Percentiles rank a stretch among this genome's conserved stretches.
Conservation (phyloP, 2,113 vertebrate species). For the Dromas ardeola region DNA sequence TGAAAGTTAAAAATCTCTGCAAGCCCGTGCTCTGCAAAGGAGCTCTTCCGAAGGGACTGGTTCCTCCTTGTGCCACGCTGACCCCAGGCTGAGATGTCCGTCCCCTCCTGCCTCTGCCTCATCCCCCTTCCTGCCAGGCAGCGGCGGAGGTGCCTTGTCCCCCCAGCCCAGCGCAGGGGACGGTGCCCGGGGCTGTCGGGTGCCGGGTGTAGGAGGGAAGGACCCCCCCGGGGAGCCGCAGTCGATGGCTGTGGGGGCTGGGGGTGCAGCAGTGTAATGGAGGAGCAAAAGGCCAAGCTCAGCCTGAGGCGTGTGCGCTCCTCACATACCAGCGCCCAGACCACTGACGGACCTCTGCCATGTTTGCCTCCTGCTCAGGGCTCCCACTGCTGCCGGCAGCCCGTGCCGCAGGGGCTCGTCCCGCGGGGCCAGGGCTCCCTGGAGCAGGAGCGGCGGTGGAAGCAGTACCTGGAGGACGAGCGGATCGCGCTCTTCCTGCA, state of each 20-base stretch:
- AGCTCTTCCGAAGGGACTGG: background rate
- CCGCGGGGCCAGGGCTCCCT: background rate
- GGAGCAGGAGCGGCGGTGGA: conserved; percentile 90
- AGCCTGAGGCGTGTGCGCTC: background rate
- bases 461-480: conserved; percentile 96
- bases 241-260: accelerated
- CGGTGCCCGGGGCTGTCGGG: background rate
- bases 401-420: background rate
- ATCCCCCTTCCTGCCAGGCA: background rate
- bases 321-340: background rate
- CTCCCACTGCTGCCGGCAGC: conserved; percentile 63
- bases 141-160: background rate
- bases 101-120: background rate
- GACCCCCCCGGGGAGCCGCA: background rate
- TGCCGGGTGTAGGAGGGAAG: background rate
- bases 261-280: accelerated
- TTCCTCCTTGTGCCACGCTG: background rate
- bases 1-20: background rate
- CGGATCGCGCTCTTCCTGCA: conserved; percentile 94
- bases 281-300: background rate
- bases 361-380: conserved; percentile 39
- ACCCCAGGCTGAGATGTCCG: accelerated
- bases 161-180: background rate
- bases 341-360: accelerated
- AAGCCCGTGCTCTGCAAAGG: background rate